Evolutionary conservation across 1,140 invertebrate species (phyloP).

Genomic region (Microplitis mediator): DNA sequence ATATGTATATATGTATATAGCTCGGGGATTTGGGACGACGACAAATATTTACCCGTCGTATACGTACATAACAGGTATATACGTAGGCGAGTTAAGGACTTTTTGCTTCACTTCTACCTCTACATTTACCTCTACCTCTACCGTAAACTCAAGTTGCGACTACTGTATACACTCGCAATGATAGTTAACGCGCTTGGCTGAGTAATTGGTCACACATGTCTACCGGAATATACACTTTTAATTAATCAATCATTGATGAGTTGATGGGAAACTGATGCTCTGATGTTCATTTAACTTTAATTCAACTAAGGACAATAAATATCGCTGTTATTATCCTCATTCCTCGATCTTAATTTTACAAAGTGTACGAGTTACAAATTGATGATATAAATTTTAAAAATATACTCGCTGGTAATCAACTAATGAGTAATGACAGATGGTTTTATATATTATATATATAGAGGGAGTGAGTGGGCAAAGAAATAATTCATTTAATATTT

Average conservation of each 20-base stretch:
- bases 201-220: conserved; percentile 31
- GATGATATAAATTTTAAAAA: no score
- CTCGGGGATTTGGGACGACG: not conserved
- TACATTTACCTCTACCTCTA: not conserved
- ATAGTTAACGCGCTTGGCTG: conserved; percentile 12
- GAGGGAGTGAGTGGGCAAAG: no score
- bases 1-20: not conserved
- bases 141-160: not conserved
- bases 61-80: not conserved
- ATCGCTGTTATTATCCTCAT: no score
- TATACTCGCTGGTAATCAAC: no score
- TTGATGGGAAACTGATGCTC: no score
- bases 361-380: no score
- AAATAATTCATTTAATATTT: no score
- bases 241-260: not conserved
- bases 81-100: conserved; percentile 10
- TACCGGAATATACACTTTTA: conserved; percentile 7
- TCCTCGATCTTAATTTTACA: no score
- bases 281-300: no score
- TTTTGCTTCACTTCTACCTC: not conserved
- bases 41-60: conserved; percentile 24
- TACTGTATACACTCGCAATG: not conserved
- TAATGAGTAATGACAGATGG: no score
- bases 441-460: no score
- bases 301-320: no score